phyloP scores from a whole-genome alignment of 2,797 vertebrate species.

The Poecile montanus region DNA sequence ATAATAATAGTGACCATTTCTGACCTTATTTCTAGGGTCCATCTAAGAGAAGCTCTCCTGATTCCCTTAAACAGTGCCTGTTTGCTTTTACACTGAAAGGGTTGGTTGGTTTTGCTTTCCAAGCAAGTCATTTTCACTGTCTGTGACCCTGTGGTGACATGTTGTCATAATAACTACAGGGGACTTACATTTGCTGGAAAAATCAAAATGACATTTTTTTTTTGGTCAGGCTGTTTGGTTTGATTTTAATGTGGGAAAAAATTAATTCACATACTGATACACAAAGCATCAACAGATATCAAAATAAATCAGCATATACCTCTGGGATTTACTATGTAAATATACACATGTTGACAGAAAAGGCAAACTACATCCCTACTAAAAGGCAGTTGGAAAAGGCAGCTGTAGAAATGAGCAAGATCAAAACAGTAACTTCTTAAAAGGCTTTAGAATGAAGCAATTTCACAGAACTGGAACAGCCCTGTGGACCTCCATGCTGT shows the following conservation, averaged over 20 bases:
- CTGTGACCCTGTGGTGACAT: not conserved
- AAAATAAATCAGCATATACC: not conserved
- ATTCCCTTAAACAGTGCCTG: not conserved
- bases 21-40: not conserved
- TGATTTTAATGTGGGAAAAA: not conserved
- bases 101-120: not conserved
- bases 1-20: not conserved
- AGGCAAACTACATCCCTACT: not conserved
- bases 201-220: not conserved
- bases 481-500: not conserved
- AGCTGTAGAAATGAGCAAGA: not conserved
- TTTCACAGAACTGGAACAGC: not conserved
- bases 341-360: not conserved
- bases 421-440: not conserved
- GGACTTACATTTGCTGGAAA: not conserved
- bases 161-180: not conserved
- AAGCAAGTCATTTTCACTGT: not conserved
- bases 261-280: not conserved
- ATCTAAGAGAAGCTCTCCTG: not conserved
- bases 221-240: not conserved
- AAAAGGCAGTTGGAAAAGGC: not conserved
- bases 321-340: not conserved
- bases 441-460: not conserved
- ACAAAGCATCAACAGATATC: not conserved
- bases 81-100: not conserved